phyloP scores from a whole-genome alignment of 2,888 invertebrate species.

The Melikaiella ostensackeni region DNA sequence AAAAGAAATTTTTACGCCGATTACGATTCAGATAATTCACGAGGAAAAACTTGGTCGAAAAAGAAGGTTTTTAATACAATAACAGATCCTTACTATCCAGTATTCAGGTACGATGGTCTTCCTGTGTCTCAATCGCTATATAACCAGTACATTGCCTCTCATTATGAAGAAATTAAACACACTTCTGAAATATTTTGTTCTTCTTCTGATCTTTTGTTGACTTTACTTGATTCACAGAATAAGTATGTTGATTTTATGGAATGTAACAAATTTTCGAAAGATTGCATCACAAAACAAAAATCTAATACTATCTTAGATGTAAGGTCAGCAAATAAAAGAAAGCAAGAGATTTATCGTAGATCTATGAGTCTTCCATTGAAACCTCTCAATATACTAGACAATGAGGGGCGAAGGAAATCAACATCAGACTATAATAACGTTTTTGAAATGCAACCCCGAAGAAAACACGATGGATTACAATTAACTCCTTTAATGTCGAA shows the following conservation, averaged over 20 bases:
- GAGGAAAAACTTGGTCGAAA: slow-evolving; percentile 69
- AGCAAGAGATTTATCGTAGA: slow-evolving; percentile 75
- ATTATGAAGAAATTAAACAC: slow-evolving; percentile 80
- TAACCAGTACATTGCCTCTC: slow-evolving; percentile 84
- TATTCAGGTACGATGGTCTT: slow-evolving; percentile 86
- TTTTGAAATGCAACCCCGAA: slow-evolving; percentile 71
- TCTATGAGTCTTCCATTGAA: slow-evolving; percentile 86
- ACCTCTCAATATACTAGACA: slow-evolving; percentile 78
- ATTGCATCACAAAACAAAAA: slow-evolving; percentile 15
- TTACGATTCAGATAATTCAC: slow-evolving; percentile 60
- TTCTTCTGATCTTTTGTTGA: neutral
- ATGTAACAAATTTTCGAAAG: slow-evolving; percentile 12
- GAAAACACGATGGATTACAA: slow-evolving; percentile 84
- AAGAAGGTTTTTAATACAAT: slow-evolving; percentile 83
- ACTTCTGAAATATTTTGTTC: slow-evolving; percentile 76
- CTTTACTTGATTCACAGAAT: neutral
- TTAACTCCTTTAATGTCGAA: slow-evolving; percentile 91
- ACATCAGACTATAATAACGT: slow-evolving; percentile 63
- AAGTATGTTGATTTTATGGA: neutral
- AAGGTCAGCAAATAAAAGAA: slow-evolving; percentile 66
- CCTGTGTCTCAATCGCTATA: slow-evolving; percentile 86
- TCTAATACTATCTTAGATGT: slow-evolving; percentile 57
- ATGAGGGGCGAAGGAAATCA: slow-evolving; percentile 72
- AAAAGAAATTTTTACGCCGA: slow-evolving; percentile 62
- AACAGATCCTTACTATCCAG: slow-evolving; percentile 88